Conservation (phyloP, 1,140 invertebrate genomes). For the Araneus ventricosus region DNA sequence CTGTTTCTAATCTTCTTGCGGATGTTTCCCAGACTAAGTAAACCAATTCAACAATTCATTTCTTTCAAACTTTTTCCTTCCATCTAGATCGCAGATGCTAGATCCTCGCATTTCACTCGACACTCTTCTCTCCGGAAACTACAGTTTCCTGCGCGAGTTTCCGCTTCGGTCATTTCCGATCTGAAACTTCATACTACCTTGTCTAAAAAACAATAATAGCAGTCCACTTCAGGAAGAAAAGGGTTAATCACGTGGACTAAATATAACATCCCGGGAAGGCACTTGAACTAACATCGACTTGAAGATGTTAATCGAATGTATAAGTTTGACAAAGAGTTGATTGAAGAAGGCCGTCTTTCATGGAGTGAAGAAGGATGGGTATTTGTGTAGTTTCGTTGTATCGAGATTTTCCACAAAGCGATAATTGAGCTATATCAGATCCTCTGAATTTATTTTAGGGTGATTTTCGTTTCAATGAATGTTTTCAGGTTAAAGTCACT, state of each 20-base stretch:
- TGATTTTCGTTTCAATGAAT: too few species aligned
- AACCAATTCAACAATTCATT: not conserved
- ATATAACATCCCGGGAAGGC: not conserved
- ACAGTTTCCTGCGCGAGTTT: conserved; percentile 1
- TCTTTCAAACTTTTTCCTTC: not conserved
- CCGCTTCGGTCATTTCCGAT: conserved; percentile 50
- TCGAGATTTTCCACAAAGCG: too few species aligned
- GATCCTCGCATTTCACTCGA: not conserved
- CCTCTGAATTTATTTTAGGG: too few species aligned
- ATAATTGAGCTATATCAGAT: too few species aligned
- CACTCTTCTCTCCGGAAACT: conserved; percentile 19
- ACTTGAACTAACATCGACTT: not conserved
- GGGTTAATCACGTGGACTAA: not conserved
- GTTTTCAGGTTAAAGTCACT: too few species aligned
- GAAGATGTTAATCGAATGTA: too few species aligned
- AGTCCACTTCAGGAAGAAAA: not conserved
- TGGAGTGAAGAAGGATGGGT: too few species aligned
- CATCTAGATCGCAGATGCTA: not conserved
- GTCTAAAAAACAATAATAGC: not conserved
- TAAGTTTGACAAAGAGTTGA: not conserved
- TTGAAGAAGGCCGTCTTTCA: not conserved
- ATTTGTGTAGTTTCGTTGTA: too few species aligned
- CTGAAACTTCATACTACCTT: not conserved
- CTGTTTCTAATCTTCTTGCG: not conserved
- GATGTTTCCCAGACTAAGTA: not conserved